These are phyloP conservation scores for Leptinotarsa haldemani DNA, from an alignment of 2,888 invertebrate species.

Conservation along the genomic window DNA sequence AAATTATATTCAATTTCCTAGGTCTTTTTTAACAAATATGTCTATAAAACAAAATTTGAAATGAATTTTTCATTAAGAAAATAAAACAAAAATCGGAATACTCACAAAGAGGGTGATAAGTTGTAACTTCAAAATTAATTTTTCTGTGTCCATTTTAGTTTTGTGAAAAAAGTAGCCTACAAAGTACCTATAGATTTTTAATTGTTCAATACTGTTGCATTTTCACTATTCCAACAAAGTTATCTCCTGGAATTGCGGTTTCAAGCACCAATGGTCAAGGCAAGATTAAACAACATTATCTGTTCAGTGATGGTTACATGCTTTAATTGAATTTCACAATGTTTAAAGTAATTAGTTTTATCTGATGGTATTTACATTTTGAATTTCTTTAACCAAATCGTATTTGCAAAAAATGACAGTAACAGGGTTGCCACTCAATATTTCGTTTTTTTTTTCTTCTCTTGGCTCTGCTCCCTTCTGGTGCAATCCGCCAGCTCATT, in stretches of 20 bases:
- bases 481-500: no score
- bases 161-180: not conserved
- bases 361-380: not conserved
- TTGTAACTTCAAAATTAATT: slow-evolving; percentile 38
- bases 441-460: no score
- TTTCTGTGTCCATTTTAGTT: slow-evolving; percentile 28
- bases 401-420: not conserved
- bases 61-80: slow-evolving; percentile 8
- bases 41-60: not conserved
- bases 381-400: not conserved
- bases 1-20: slow-evolving; percentile 1
- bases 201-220: not conserved
- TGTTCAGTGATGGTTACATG: slow-evolving; percentile 9
- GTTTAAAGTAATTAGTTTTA: slow-evolving; percentile 3
- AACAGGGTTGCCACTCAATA: no score
- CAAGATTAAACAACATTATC: slow-evolving; percentile 12
- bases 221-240: slow-evolving; percentile 4
- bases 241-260: slow-evolving; percentile 19
- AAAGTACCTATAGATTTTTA: no score
- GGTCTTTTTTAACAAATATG: no score
- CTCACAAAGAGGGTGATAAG: slow-evolving; percentile 45
- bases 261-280: slow-evolving; percentile 23
- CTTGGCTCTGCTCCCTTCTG: no score
- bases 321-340: slow-evolving; percentile 11
- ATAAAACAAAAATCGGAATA: not conserved